A percentile compares a stretch with the other conserved stretches of the same genome.
These are phyloP conservation scores for Romanomermis culicivorax DNA, from an alignment of 2,888 invertebrate species.

Conservation along the genomic window DNA sequence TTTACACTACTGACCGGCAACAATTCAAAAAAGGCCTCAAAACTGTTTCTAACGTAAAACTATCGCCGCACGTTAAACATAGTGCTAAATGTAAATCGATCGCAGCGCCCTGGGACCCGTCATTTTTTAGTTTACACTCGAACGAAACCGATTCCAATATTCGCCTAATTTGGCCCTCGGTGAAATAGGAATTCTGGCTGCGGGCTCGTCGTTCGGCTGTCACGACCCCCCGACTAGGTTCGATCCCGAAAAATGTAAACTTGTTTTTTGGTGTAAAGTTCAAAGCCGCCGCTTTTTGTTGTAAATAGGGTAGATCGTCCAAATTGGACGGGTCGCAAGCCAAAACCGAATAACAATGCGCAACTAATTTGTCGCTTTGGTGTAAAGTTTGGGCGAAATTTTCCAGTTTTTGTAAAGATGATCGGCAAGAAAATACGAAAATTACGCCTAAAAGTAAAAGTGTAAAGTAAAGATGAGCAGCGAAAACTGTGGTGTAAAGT, in stretches of 20 bases:
- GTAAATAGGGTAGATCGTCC: constrained; percentile 57
- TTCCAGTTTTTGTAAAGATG: constrained; percentile 54
- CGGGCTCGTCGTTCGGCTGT: not conserved
- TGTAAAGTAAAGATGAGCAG: too few species aligned
- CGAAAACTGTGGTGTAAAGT: too few species aligned
- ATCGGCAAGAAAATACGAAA: constrained; percentile 56
- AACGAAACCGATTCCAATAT: too few species aligned
- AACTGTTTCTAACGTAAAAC: constrained; percentile 68
- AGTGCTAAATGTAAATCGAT: constrained; percentile 45
- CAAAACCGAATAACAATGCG: too few species aligned
- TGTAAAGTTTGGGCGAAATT: constrained; percentile 12
- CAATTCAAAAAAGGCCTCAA: constrained; percentile 64
- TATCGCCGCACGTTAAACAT: constrained; percentile 90
- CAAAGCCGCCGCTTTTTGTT: constrained; percentile 40
- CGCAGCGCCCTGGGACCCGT: not conserved
- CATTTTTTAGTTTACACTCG: not conserved
- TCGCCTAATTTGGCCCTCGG: not conserved
- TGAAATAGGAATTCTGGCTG: not conserved
- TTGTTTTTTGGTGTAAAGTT: constrained; percentile 36
- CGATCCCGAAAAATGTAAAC: constrained; percentile 59
- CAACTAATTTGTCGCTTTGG: constrained; percentile 39
- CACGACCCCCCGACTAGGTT: not conserved
- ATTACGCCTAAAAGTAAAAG: constrained; percentile 31
- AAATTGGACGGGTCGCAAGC: constrained; percentile 62
- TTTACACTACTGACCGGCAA: too few species aligned